Conservation (phyloP, 2,888 invertebrate species). For the Clostera curtula region DNA sequence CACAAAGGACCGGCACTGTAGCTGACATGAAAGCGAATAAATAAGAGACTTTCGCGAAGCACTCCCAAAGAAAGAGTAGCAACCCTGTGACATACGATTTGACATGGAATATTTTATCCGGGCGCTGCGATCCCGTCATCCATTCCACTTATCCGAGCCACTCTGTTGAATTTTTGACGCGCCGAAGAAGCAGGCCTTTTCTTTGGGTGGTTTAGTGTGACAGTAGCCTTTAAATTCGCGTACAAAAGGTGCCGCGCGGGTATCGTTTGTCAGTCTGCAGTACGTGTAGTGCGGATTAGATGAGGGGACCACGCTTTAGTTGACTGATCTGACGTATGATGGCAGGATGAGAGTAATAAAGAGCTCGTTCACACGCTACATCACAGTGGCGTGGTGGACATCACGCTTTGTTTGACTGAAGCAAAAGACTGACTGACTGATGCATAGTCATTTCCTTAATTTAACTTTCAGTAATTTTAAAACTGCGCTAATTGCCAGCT, state of each 20-base stretch:
- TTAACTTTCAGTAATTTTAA: no score
- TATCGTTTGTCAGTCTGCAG: slow-evolving; percentile 34
- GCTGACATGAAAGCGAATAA: slow-evolving; percentile 66
- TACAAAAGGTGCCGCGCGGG: slow-evolving; percentile 26
- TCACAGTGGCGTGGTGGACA: no score
- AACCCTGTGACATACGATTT: slow-evolving; percentile 72
- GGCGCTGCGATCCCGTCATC: slow-evolving; percentile 55
- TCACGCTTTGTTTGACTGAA: no score
- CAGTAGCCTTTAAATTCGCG: slow-evolving; percentile 60
- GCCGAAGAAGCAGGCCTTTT: slow-evolving; percentile 58
- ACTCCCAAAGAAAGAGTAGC: slow-evolving; percentile 65
- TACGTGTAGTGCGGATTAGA: slow-evolving; percentile 25
- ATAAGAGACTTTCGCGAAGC: slow-evolving; percentile 67
- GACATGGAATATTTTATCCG: slow-evolving; percentile 71
- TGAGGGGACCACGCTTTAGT: slow-evolving; percentile 15
- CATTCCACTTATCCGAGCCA: slow-evolving; percentile 71
- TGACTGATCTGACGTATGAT: slow-evolving; percentile 17
- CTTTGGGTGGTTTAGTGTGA: slow-evolving; percentile 60
- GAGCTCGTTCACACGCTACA: no score
- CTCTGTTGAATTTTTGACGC: slow-evolving; percentile 73
- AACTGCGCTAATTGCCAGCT: no score
- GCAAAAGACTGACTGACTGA: no score
- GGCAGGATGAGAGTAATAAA: slow-evolving; percentile 9
- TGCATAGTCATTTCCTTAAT: no score
- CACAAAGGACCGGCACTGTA: slow-evolving; percentile 55